Percentiles rank a stretch among this genome's conserved stretches.
phyloP scores from a whole-genome alignment of 2,113 vertebrate species.

The Carassius carassius region DNA sequence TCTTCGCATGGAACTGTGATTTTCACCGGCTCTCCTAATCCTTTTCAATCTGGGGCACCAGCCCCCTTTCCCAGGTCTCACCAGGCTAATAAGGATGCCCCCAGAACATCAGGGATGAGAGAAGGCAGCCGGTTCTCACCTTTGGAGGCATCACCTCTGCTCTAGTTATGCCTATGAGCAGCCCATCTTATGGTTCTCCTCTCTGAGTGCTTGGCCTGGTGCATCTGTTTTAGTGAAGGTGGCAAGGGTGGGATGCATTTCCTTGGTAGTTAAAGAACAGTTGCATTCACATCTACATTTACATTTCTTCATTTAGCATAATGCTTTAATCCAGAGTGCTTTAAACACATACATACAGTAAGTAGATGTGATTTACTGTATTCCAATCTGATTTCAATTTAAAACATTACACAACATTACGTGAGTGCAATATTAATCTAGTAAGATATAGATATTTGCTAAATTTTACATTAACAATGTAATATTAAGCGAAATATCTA shows the following conservation, averaged over 20 bases:
- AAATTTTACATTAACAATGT: too few species aligned
- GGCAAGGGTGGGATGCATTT: neutral
- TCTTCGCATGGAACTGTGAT: conserved; percentile 58
- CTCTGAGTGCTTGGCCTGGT: neutral
- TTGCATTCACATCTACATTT: neutral
- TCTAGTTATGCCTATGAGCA: conserved; percentile 58
- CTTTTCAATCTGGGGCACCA: conserved; percentile 4
- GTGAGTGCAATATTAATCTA: too few species aligned
- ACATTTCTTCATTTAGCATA: neutral
- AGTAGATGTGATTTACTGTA: too few species aligned
- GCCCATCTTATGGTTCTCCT: conserved; percentile 6
- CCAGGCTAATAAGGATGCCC: conserved; percentile 56
- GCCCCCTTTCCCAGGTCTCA: conserved; percentile 46
- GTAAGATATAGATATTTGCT: too few species aligned
- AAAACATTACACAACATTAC: too few species aligned
- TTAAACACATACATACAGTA: too few species aligned
- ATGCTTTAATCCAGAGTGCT: too few species aligned
- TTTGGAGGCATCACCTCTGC: conserved; percentile 40
- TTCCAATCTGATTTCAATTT: too few species aligned
- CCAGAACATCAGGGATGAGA: conserved; percentile 32
- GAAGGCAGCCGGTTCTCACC: conserved; percentile 49
- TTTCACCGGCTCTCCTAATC: conserved; percentile 54
- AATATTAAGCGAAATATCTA: too few species aligned
- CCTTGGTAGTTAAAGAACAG: neutral
- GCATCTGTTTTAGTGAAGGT: neutral